phyloP scores from a whole-genome alignment of 1,140 invertebrate genomes.

The Spodoptera litura region DNA sequence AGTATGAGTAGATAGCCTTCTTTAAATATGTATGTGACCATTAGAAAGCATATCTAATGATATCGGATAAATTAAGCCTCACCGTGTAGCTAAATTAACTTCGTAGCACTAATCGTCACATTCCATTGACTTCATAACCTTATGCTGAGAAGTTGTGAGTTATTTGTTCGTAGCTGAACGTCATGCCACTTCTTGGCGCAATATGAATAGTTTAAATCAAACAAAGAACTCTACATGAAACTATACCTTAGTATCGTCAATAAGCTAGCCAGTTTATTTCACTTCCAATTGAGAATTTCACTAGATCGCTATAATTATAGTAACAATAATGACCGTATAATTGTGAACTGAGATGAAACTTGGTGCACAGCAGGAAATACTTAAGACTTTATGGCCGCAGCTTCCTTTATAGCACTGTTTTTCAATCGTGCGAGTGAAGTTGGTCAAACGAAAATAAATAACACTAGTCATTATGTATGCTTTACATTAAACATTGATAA shows the following conservation, averaged over 20 bases:
- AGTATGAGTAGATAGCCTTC: background rate
- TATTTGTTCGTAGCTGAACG: background rate
- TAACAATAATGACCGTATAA: conserved; percentile 26
- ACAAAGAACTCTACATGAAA: conserved; percentile 1
- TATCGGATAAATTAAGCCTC: background rate
- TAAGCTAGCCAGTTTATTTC: background rate
- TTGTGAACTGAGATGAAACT: conserved; percentile 22
- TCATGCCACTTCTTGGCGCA: background rate
- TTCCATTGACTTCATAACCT: background rate
- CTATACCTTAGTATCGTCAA: background rate
- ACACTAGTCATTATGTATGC: conserved; percentile 17
- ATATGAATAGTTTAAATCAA: background rate
- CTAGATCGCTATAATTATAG: conserved; percentile 4
- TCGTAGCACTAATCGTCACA: background rate
- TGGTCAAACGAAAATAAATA: conserved; percentile 11
- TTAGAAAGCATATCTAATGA: conserved; percentile 13
- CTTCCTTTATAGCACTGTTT: conserved; percentile 16
- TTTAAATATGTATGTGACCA: background rate
- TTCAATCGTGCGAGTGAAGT: conserved; percentile 16
- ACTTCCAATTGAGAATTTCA: background rate
- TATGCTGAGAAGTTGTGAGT: conserved; percentile 13
- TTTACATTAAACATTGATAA: conserved; percentile 14
- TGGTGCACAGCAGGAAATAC: conserved; percentile 16
- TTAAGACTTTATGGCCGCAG: conserved; percentile 24
- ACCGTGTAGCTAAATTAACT: conserved; percentile 11